These are phyloP conservation scores for Andinoacara biseriatus DNA, from an alignment of 2,113 vertebrate species.

Conservation along the genomic window DNA sequence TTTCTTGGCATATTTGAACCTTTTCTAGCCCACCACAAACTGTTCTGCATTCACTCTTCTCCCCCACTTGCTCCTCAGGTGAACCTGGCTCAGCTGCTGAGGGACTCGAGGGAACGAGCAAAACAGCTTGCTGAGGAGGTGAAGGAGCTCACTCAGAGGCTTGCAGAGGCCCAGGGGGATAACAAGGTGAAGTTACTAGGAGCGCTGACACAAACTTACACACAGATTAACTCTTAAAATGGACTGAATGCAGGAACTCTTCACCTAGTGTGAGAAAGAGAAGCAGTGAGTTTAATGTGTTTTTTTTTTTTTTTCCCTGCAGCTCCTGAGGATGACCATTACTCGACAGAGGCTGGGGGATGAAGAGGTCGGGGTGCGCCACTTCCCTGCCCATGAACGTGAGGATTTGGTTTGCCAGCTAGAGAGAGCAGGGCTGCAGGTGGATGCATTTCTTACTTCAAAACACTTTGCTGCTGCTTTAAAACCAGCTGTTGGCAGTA, in stretches of 20 bases:
- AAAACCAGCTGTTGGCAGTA: background rate
- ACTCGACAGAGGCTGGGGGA: slow-evolving; percentile 95
- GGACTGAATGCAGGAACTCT: background rate
- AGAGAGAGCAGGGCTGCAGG: slow-evolving; percentile 91
- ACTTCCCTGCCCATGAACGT: slow-evolving; percentile 94
- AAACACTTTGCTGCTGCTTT: background rate
- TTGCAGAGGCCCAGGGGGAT: slow-evolving; percentile 93
- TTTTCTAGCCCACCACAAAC: background rate
- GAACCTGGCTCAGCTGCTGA: slow-evolving; percentile 90
- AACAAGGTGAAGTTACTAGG: slow-evolving; percentile 87
- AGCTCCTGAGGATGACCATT: slow-evolving; percentile 98
- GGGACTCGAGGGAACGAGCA: slow-evolving; percentile 88
- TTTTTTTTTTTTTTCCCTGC: background rate
- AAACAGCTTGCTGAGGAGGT: slow-evolving; percentile 90
- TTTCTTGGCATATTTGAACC: background rate
- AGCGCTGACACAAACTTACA: background rate
- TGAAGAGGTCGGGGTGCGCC: slow-evolving; percentile 91
- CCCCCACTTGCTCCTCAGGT: slow-evolving; percentile 77
- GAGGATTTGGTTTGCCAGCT: slow-evolving; percentile 92
- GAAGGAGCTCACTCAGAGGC: slow-evolving; percentile 92
- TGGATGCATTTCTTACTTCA: slow-evolving; percentile 38
- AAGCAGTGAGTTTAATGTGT: background rate
- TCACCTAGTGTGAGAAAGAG: background rate
- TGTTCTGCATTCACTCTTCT: background rate
- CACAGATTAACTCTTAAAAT: background rate